Percentiles rank a stretch among this genome's conserved stretches.
These are phyloP conservation scores for Chaetophractus vellerosus DNA, from an alignment of 2,797 vertebrate genomes.

Conservation along the genomic window DNA sequence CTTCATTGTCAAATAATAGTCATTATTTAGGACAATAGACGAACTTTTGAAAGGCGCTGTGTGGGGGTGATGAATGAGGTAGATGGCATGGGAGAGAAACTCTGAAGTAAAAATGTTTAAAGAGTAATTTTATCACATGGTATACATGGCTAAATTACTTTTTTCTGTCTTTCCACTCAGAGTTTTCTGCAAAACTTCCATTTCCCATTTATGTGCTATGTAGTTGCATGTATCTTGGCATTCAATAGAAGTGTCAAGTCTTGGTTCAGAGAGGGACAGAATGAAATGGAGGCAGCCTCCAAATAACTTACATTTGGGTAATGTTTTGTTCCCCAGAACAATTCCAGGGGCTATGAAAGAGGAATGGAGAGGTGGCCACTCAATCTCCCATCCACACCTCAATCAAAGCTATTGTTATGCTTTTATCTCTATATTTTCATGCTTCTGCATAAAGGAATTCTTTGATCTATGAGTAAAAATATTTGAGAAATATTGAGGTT, in stretches of 20 bases:
- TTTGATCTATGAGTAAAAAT: background rate
- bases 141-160: background rate
- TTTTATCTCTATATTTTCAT: background rate
- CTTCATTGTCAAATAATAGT: background rate
- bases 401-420: background rate
- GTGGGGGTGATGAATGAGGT: background rate
- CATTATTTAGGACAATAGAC: background rate
- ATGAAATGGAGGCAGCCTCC: background rate
- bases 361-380: background rate
- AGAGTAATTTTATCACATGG: too few relatives aligned
- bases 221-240: background rate
- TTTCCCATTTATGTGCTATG: background rate
- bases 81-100: background rate
- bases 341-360: background rate
- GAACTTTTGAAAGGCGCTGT: background rate
- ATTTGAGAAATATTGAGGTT: conserved; percentile 33
- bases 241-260: background rate
- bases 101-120: background rate
- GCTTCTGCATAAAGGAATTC: background rate
- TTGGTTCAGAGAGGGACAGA: background rate
- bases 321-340: background rate
- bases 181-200: background rate
- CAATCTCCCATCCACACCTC: background rate
- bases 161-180: background rate
- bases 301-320: background rate